Percentiles rank a stretch among this genome's conserved stretches.
Evolutionary conservation across 2,113 vertebrate species (phyloP).

Genomic region (Tringa solitaria): DNA sequence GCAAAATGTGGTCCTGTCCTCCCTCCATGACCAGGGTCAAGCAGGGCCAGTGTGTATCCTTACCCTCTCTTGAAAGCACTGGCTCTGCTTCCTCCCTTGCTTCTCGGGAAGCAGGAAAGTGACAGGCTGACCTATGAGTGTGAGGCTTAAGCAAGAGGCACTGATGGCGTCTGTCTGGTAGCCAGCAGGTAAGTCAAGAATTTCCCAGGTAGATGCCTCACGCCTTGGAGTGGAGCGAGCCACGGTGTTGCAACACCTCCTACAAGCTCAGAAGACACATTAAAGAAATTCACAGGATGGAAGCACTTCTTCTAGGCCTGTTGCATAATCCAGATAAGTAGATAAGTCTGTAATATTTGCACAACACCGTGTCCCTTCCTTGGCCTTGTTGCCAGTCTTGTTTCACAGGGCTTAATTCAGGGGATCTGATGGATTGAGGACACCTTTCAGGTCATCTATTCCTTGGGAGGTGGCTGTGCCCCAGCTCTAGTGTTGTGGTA

Average conservation of each 20-base stretch:
- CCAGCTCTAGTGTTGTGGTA: background rate
- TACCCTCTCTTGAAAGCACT: background rate
- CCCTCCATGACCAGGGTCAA: rapidly evolving
- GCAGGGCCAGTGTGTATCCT: rapidly evolving
- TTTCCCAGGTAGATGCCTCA: background rate
- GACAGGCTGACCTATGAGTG: background rate
- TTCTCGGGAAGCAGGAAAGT: background rate
- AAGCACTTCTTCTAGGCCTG: conserved; percentile 24
- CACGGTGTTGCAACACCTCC: background rate
- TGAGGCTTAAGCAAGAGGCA: background rate
- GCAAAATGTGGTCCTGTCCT: background rate
- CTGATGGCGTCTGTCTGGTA: background rate
- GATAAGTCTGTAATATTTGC: conserved; percentile 47
- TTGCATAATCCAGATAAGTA: conserved; percentile 58
- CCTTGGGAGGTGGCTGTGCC: conserved; percentile 10
- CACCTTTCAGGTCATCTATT: conserved; percentile 8
- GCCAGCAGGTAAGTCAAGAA: conserved; percentile 30
- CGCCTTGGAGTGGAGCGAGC: background rate
- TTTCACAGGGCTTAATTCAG: conserved; percentile 44
- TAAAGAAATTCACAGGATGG: conserved; percentile 37
- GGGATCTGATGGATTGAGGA: conserved; percentile 55
- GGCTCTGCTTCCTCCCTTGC: background rate
- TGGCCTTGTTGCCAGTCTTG: conserved; percentile 33
- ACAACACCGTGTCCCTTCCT: background rate
- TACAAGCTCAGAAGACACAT: background rate